These are phyloP conservation scores for Ligdia adustata DNA, from an alignment of 2,888 invertebrate species.

Conservation along the genomic window DNA sequence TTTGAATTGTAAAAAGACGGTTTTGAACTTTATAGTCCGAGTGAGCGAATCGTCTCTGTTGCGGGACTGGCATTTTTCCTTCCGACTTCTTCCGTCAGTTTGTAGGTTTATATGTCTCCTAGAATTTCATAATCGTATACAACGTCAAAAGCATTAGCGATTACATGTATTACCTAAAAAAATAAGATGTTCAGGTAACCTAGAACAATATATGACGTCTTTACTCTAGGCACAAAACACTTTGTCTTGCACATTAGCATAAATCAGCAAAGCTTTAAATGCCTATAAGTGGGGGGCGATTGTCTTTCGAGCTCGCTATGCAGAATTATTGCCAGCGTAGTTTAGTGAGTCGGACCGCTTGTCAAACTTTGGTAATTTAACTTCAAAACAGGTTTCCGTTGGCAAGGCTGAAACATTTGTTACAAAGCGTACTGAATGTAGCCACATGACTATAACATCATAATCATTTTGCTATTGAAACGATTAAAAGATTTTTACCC, in stretches of 20 bases:
- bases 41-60: no score
- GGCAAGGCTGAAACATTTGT: constrained; percentile 62
- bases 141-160: no score
- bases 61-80: no score
- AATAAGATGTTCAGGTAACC: no score
- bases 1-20: no score
- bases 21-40: no score
- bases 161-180: no score
- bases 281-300: constrained; percentile 52
- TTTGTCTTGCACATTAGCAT: not conserved
- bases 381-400: constrained; percentile 77
- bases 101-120: no score
- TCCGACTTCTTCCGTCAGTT: no score
- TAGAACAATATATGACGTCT: no score
- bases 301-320: constrained; percentile 64
- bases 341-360: constrained; percentile 72
- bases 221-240: no score
- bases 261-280: constrained; percentile 43
- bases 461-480: constrained; percentile 28
- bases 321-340: constrained; percentile 78
- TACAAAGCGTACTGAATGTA: constrained; percentile 56
- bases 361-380: constrained; percentile 84
- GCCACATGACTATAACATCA: constrained; percentile 58
- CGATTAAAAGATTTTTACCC: constrained; percentile 1
- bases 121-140: no score